phyloP scores from a whole-genome alignment of 2,888 invertebrate genomes.

The Dioctria rufipes region DNA sequence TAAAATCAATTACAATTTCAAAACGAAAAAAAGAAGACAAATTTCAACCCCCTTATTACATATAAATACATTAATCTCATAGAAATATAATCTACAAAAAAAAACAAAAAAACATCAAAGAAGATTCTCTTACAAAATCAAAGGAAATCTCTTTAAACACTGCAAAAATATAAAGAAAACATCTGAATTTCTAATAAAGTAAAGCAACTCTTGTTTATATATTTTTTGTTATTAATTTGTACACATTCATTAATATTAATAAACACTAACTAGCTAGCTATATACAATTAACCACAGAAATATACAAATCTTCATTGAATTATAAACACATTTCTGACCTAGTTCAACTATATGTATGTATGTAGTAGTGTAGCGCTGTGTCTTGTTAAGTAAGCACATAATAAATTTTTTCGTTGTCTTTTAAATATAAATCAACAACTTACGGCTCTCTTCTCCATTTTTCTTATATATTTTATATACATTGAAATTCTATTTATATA shows the following conservation, averaged over 20 bases:
- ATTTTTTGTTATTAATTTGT: conserved; percentile 36
- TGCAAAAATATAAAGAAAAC: conserved; percentile 5
- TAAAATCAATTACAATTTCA: background rate
- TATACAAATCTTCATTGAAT: conserved; percentile 24
- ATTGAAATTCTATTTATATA: too few relatives aligned
- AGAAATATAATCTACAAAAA: background rate
- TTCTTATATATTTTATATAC: background rate
- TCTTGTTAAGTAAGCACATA: conserved; percentile 43
- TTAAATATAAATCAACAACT: conserved; percentile 17
- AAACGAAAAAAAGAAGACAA: background rate
- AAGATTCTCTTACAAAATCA: too few relatives aligned
- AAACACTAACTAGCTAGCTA: background rate
- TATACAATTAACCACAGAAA: conserved; percentile 36
- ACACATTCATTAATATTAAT: conserved; percentile 26
- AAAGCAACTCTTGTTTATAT: conserved; percentile 31
- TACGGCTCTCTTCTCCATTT: background rate
- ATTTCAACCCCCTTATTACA: background rate
- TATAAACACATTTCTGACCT: background rate
- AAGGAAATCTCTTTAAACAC: too few relatives aligned
- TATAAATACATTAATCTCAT: background rate
- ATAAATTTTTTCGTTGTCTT: conserved; percentile 38
- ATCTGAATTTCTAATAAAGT: conserved; percentile 39
- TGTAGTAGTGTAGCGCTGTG: background rate
- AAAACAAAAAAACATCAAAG: background rate
- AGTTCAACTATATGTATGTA: background rate